Conservation (phyloP, 2,888 invertebrate genomes). For the Seira musarum region DNA sequence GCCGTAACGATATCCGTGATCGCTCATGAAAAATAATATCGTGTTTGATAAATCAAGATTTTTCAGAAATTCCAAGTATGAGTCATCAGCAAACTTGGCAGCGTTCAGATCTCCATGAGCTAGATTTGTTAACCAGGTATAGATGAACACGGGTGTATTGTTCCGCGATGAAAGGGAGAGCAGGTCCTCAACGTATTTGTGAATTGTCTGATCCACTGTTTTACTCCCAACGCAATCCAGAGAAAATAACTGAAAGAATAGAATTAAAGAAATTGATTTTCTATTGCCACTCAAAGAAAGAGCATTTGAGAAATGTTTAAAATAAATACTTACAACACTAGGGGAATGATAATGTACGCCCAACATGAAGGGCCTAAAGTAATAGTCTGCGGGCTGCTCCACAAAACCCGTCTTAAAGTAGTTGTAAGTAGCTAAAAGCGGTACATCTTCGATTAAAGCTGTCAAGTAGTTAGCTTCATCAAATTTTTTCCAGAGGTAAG, state of each 20-base stretch:
- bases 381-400: conserved; percentile 85
- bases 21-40: conserved; percentile 81
- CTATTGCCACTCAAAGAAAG: too few relatives aligned
- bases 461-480: conserved; percentile 73
- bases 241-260: conserved; percentile 11
- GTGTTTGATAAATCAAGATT: conserved; percentile 77
- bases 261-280: too few relatives aligned
- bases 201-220: conserved; percentile 61
- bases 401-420: conserved; percentile 82
- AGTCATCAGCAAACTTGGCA: conserved; percentile 52
- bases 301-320: conserved; percentile 8
- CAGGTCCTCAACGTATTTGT: conserved; percentile 55
- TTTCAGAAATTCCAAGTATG: conserved; percentile 49
- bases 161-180: conserved; percentile 25
- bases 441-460: conserved; percentile 75
- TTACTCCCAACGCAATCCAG: conserved; percentile 62
- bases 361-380: conserved; percentile 82
- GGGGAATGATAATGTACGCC: conserved; percentile 70
- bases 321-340: conserved; percentile 17
- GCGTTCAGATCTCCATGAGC: conserved; percentile 61
- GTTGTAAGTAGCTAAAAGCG: conserved; percentile 82
- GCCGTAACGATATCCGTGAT: conserved; percentile 80
- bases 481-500: conserved; percentile 85
- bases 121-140: conserved; percentile 64
- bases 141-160: conserved; percentile 57